These are phyloP conservation scores for Homalodisca vitripennis DNA, from an alignment of 1,140 invertebrate species.

Conservation along the genomic window DNA sequence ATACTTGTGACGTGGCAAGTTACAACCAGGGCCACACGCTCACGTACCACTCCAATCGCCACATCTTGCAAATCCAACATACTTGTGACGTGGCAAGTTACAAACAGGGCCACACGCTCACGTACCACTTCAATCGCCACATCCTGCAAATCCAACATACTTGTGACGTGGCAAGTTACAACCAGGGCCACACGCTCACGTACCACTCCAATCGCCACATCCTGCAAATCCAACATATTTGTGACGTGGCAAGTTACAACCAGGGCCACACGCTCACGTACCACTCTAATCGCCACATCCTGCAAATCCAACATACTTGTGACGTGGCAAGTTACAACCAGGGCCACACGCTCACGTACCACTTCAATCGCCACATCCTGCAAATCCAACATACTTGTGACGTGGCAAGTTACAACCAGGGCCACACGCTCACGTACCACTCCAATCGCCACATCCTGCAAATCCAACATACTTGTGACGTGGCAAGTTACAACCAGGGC, in stretches of 20 bases:
- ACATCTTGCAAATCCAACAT: background rate
- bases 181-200: slow-evolving; percentile 14
- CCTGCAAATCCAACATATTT: background rate
- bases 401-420: background rate
- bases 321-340: background rate
- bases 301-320: background rate
- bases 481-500: background rate
- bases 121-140: slow-evolving; percentile 13
- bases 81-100: background rate
- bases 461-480: background rate
- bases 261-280: slow-evolving; percentile 1
- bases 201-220: slow-evolving; percentile 18
- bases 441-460: slow-evolving; percentile 7
- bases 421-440: slow-evolving; percentile 3
- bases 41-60: slow-evolving; percentile 14
- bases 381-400: background rate
- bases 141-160: background rate
- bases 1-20: background rate
- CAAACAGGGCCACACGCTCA: slow-evolving; percentile 5
- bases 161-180: background rate
- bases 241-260: background rate
- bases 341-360: slow-evolving; percentile 2
- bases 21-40: slow-evolving; percentile 4
- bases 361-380: slow-evolving; percentile 6
- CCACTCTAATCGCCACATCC: slow-evolving; percentile 10